Base-by-base conservation (phyloP, 2,797 vertebrate genomes). In the Trachurus trachurus region DNA sequence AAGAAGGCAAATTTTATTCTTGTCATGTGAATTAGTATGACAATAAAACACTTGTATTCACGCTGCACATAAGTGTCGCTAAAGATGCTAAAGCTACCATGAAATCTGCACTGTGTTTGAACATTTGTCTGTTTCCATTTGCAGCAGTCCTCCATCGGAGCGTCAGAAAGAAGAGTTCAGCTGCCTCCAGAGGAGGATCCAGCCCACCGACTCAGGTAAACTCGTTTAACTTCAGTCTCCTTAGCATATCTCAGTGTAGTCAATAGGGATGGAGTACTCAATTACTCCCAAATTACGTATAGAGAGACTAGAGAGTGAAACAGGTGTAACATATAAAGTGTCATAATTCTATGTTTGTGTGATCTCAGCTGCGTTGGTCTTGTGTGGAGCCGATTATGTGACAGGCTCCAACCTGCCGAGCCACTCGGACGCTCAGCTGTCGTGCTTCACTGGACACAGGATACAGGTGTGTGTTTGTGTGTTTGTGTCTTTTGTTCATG, bases 401-500 rank as follows among this genome's bases (percentile, higher is more conserved):
- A 97, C 96, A 0, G 98, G 98, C 19, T 98, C 98, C 22, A 98
- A 96, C 60, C 96, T 99, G 63, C 98, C 98, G 3, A 98, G 97
- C 81, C 98, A 99, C 87, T 99, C 97, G 0, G 97, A 98, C 5
- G 94, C 95, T 68, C 97, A 97, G 67, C 89, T 96, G 53, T 99
- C 98, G 61, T 99, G 98, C 78, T 95, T 99, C 89, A 99, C 97
- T 0, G 98, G 97, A 42, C 94, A 96, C 71, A 96, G 96, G 87
- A 99, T 99, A 92, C 97, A 99, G 97, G 98, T 90, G 45, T 56
- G 75, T 57, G 47, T 56, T 7, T 39, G 1, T n/a, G n/a, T n/a
- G n/a, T n/a, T n/a, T n/a, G n/a, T 34, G 9, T 16, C 5, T 39
- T 49, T 2, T 45, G 9, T 52, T 9, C 10, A 21, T 53, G 54